A percentile compares a stretch with the other conserved stretches of the same genome.
Conservation (phyloP, 2,797 vertebrate species). For the Dendrocincla tyrannina region DNA sequence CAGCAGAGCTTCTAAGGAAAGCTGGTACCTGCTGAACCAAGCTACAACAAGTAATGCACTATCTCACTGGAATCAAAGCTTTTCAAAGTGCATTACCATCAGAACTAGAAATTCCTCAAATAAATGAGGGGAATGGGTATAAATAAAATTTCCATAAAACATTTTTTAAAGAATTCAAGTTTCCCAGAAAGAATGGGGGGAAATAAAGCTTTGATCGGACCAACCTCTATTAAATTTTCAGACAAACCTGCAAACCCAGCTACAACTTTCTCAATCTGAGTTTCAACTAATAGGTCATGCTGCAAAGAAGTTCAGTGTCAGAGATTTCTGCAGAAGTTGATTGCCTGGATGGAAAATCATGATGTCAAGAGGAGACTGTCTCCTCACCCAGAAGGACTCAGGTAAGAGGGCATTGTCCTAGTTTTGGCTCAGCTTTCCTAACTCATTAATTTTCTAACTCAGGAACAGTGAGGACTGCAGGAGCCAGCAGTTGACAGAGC, state of each 20-base stretch:
- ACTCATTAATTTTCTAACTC: accelerated
- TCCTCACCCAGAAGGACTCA: not conserved
- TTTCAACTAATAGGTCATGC: not conserved
- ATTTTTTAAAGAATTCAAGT: not conserved
- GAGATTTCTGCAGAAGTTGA: not conserved
- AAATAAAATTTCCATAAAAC: not conserved
- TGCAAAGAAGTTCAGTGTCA: not conserved
- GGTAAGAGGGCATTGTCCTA: not conserved
- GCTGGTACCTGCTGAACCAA: not conserved
- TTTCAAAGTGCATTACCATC: not conserved
- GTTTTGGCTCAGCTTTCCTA: not conserved
- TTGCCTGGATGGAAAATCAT: not conserved
- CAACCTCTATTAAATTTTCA: not conserved
- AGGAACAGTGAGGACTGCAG: accelerated
- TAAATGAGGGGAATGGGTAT: accelerated
- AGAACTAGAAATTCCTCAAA: not conserved
- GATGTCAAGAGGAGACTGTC: not conserved
- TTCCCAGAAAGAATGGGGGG: not conserved
- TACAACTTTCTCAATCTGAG: not conserved
- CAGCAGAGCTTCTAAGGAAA: not conserved
- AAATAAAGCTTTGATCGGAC: not conserved
- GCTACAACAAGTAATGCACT: not conserved
- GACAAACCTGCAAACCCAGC: not conserved
- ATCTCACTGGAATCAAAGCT: not conserved
- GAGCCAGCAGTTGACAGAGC: not conserved